phyloP scores from a whole-genome alignment of 2,888 invertebrate genomes.

The Pseudeuparius sepicola region DNA sequence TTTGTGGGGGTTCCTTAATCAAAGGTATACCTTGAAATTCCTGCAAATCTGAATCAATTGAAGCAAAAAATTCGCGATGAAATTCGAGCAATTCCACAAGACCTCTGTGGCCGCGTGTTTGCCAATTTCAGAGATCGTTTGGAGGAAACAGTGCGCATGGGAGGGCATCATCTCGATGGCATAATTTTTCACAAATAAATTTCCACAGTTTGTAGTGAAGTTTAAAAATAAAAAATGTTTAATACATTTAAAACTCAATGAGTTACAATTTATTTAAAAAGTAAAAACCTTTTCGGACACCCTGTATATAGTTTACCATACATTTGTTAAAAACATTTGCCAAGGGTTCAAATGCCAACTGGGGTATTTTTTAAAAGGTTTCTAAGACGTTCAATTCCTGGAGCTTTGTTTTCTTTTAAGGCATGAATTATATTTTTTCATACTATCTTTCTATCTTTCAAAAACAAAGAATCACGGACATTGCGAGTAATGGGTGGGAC shows the following conservation, averaged over 20 bases:
- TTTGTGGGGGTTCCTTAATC: background rate
- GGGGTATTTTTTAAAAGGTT: no score
- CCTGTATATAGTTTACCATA: no score
- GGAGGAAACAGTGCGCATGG: no score
- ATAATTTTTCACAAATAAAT: slow-evolving; percentile 3
- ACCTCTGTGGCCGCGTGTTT: slow-evolving; percentile 1
- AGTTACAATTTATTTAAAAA: slow-evolving; percentile 1
- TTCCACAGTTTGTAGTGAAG: slow-evolving; percentile 2
- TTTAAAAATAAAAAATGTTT: slow-evolving; percentile 3
- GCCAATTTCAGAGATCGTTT: slow-evolving; percentile 3
- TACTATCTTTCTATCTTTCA: no score
- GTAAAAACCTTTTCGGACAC: slow-evolving; percentile 3
- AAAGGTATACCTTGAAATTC: slow-evolving; percentile 1
- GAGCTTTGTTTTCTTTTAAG: no score
- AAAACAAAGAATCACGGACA: no score
- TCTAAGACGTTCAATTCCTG: no score
- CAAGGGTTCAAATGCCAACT: no score
- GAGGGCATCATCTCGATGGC: slow-evolving; percentile 2
- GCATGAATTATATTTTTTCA: no score
- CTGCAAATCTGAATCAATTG: slow-evolving; percentile 2
- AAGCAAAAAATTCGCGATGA: no score
- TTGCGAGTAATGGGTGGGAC: no score
- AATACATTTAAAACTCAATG: background rate
- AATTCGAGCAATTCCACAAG: slow-evolving; percentile 1
- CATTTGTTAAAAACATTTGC: no score